phyloP scores from a whole-genome alignment of 2,113 vertebrate genomes.

The Patagioenas fasciata region DNA sequence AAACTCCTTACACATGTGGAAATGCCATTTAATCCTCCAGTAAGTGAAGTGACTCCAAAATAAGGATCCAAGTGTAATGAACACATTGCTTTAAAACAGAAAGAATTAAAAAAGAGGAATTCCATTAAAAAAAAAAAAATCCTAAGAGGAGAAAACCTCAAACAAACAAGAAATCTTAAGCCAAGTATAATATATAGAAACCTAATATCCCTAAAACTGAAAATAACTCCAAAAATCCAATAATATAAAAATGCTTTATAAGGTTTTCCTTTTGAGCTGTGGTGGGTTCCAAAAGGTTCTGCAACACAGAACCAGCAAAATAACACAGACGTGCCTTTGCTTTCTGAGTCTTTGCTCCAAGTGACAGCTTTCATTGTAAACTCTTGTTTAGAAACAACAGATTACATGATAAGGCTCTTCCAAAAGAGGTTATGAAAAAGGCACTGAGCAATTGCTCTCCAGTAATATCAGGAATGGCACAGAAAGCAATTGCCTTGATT shows the following conservation, averaged over 20 bases:
- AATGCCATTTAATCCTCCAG: conserved; percentile 62
- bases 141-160: conserved; percentile 48
- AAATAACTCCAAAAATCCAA: conserved; percentile 67
- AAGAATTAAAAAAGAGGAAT: conserved; percentile 4
- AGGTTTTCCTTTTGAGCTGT: conserved; percentile 24
- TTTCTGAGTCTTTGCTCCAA: neutral
- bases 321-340: neutral
- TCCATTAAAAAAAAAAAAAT: neutral
- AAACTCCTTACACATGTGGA: conserved; percentile 61
- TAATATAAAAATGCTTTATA: conserved; percentile 57
- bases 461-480: conserved; percentile 6
- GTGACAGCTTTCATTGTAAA: conserved; percentile 37
- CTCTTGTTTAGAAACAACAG: conserved; percentile 53
- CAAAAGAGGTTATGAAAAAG: conserved; percentile 48
- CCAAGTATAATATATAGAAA: conserved; percentile 56
- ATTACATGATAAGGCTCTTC: conserved; percentile 40
- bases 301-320: conserved; percentile 1
- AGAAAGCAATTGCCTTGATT: neutral
- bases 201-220: conserved; percentile 48
- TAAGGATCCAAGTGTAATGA: conserved; percentile 55
- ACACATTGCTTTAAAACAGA: conserved; percentile 59
- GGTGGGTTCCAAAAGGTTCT: conserved; percentile 40
- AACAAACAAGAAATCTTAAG: conserved; percentile 52
- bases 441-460: conserved; percentile 23
- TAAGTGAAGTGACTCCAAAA: conserved; percentile 65